Evolutionary conservation across 2,888 invertebrate species (phyloP), one percentile per base, ranked within the genome.

Genomic region (Uloborus plumipes): DNA sequence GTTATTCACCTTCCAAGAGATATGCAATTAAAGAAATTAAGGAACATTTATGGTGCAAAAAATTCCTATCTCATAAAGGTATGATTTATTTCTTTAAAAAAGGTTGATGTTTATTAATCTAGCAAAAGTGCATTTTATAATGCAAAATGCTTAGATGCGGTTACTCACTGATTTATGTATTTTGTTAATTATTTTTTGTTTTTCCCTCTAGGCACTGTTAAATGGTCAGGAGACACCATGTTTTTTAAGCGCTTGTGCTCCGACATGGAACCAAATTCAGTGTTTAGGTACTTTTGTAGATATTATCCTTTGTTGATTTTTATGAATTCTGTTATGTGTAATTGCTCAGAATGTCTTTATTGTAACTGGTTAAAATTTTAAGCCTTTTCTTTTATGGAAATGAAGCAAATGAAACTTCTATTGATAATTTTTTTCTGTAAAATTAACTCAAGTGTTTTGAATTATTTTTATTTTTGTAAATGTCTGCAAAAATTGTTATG

Each of bases 1-100:
- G 90, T 65, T 93, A 94, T 47, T 91, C 91, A 85, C 93, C 95
- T 0, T 90, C 90, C 20, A 91, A 91, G 75, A 91, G 98, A 86
- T 91, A 93, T 76, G 90, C 92, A 0, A 91, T 96, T 26, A 89
- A 90, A 22, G 92, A 93, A 87, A 93, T 96, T 84, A 91, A 92
- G 87, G 90, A 91, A 79, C 95, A 96, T 90, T 92, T 93, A 84
- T 97, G 96, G 96, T 90, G 88, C 85, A 89, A 87, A 73, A 89
- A 89, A 78, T 87, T 88, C 77, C 88, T 89, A 85, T 86, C 87
- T 47, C 59, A 71, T 58, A 73, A 76, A 70, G 85, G 85, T 85
- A 72, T 31, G 15, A 66, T 78, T 26, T 50, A 9, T n/a, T 20
- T n/a, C 15, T 62, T 55, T 53, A 51, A 7, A 9, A 39, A 49